Evolutionary conservation across 2,888 invertebrate genomes (phyloP).

Genomic region (Agrotis segetum): DNA sequence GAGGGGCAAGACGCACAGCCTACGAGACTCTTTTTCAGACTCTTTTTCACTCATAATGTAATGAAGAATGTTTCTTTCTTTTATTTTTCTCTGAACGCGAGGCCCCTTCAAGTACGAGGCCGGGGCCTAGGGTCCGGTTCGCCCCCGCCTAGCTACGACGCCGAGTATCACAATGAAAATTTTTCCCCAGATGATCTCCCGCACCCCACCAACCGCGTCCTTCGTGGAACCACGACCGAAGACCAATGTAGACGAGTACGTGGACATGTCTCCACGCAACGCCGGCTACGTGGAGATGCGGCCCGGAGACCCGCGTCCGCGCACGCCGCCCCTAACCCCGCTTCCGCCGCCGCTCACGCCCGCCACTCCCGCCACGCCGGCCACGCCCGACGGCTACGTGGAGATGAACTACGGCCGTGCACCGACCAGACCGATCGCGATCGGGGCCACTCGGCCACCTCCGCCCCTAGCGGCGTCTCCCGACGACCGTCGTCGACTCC

Average conservation of each 20-base stretch:
- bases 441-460: constrained; percentile 79
- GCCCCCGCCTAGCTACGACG: no score
- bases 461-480: constrained; percentile 68
- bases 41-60: no score
- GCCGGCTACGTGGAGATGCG: constrained; percentile 92
- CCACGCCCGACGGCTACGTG: constrained; percentile 85
- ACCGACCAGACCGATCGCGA: constrained; percentile 92
- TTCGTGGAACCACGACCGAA: constrained; percentile 71
- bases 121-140: no score
- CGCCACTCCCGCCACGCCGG: constrained; percentile 39
- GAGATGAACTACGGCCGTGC: constrained; percentile 87
- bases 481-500: constrained; percentile 73
- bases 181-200: constrained; percentile 69
- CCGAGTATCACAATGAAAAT: no score
- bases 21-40: no score
- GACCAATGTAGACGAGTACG: constrained; percentile 83
- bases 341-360: constrained; percentile 39
- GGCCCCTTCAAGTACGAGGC: no score
- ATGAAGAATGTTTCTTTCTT: no score
- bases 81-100: no score
- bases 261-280: constrained; percentile 87
- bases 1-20: no score
- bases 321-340: constrained; percentile 33
- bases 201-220: constrained; percentile 76
- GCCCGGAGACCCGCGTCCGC: constrained; percentile 73